A percentile compares a stretch with the other conserved stretches of the same genome.
phyloP scores from a whole-genome alignment of 2,888 invertebrate species.

The Eupithecia vulgata region DNA sequence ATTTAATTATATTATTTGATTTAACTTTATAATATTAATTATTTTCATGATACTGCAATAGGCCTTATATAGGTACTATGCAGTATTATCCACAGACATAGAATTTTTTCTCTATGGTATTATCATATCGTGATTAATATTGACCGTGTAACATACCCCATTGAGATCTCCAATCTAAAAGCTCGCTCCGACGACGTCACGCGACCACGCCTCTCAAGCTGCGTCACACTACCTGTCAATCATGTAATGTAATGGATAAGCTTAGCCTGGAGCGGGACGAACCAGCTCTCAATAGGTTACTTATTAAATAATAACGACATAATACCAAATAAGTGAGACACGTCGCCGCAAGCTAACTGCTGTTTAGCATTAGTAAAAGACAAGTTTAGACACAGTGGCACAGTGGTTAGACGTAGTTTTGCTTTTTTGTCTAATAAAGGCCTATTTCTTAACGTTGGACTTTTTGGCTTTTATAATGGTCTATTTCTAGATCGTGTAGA shows the following conservation, averaged over 20 bases:
- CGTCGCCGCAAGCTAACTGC: conserved; percentile 28
- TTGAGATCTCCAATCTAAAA: conserved; percentile 9
- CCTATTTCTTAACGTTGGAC: not conserved
- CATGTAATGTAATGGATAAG: conserved; percentile 37
- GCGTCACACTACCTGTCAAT: conserved; percentile 43
- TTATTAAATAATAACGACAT: conserved; percentile 45
- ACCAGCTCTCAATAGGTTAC: conserved; percentile 42
- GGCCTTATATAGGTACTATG: too few species aligned
- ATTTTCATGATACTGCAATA: too few species aligned
- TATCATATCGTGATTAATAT: too few species aligned
- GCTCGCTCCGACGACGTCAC: conserved; percentile 21
- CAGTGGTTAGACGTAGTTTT: conserved; percentile 30
- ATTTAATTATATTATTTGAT: too few species aligned
- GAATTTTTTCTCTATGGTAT: too few species aligned
- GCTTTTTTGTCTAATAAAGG: conserved; percentile 13
- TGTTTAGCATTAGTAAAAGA: conserved; percentile 35
- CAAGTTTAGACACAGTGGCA: conserved; percentile 26
- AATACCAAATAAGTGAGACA: conserved; percentile 41
- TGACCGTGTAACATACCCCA: too few species aligned
- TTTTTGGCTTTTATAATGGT: conserved; percentile 22
- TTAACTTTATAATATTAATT: too few species aligned
- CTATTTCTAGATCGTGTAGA: conserved; percentile 20
- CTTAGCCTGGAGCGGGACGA: conserved; percentile 39
- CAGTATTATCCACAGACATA: too few species aligned
- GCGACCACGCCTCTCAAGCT: conserved; percentile 26